Evolutionary conservation across 2,797 vertebrate species (phyloP), one percentile per base, ranked within the genome.

Genomic region (Telmatherina bonti): DNA sequence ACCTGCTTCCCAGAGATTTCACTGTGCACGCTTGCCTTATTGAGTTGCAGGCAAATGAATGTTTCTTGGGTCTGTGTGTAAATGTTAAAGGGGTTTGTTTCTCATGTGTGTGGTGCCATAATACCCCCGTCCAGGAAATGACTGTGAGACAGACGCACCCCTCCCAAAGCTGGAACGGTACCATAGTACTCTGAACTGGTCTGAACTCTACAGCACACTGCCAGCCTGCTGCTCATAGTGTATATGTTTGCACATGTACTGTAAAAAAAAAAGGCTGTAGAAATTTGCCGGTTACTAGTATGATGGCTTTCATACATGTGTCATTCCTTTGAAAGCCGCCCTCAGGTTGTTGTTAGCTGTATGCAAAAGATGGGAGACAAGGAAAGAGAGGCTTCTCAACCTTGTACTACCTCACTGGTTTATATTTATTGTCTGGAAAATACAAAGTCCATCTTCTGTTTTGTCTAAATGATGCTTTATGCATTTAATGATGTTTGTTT

Each of bases 71-170:
- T 90, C 82, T 70, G 72, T 51, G 76, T 75, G 78, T 51, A 72
- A 53, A 87, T 81, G 78, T 71, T 51, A 85, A 84, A 80, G 83
- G 85, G 81, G 87, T 85, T 90, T 85, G 85, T 88, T 88, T 91
- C 87, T 85, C 81, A 86, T 87, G 86, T 74, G 67, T 90, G 86
- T 88, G 85, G 83, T 90, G 88, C 90, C 79, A 79, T 91, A 92
- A 91, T 89, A 89, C 90, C 81, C 80, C 71, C 22, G 73, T 91
- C 73, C 90, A 91, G 92, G 90, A 93, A 92, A 93, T 90, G 78
- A 89, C 82, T 90, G 79, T 69, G 85, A 91, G 90, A 89, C 87
- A 85, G 81, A 82, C 84, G 61, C 79, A 87, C 91, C 85, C 89
- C 87, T 93, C 90, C 88, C 86, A 90, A 85, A 87, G 84, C 85